Evolutionary conservation across 2,113 vertebrate species (phyloP).

Genomic region (Takifugu bimaculatus): DNA sequence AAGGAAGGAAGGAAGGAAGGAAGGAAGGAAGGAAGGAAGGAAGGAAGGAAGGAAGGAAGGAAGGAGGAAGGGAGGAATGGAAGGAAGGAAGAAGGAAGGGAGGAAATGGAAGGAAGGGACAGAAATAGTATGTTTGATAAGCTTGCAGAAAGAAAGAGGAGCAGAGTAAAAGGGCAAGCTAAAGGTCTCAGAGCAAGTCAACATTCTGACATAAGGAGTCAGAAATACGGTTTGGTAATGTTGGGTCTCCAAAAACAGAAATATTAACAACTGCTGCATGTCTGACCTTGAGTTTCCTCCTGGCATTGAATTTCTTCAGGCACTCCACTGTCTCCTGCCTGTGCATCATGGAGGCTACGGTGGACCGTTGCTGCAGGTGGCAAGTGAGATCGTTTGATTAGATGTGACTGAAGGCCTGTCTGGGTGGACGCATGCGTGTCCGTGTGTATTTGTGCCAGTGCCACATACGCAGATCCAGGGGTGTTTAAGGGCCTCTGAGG

Average conservation of each 20-base stretch:
- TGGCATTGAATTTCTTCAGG: slow-evolving; percentile 97
- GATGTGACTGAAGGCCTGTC: background rate
- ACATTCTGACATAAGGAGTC: slow-evolving; percentile 19
- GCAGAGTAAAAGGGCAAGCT: slow-evolving; percentile 26
- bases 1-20: slow-evolving; percentile 7
- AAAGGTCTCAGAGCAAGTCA: slow-evolving; percentile 28
- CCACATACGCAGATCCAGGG: slow-evolving; percentile 96
- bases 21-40: slow-evolving; percentile 21
- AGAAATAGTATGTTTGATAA: slow-evolving; percentile 44
- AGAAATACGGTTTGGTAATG: no score
- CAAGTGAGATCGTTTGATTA: slow-evolving; percentile 38
- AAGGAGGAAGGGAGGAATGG: slow-evolving; percentile 7
- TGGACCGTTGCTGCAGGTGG: slow-evolving; percentile 89
- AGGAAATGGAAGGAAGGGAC: slow-evolving; percentile 27
- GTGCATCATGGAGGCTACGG: slow-evolving; percentile 99
- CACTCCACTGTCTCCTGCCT: slow-evolving; percentile 98
- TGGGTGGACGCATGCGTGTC: background rate
- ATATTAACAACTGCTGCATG: slow-evolving; percentile 12
- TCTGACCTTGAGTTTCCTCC: slow-evolving; percentile 93
- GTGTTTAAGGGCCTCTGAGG: slow-evolving; percentile 92
- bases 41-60: slow-evolving; percentile 5
- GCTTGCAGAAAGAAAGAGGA: slow-evolving; percentile 25
- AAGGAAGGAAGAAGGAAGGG: slow-evolving; percentile 18
- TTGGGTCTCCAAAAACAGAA: background rate
- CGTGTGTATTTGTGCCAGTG: slow-evolving; percentile 1